A percentile compares a stretch with the other conserved stretches of the same genome.
Evolutionary conservation across 2,113 vertebrate genomes (phyloP).

Genomic region (Sebastes schlegelii): DNA sequence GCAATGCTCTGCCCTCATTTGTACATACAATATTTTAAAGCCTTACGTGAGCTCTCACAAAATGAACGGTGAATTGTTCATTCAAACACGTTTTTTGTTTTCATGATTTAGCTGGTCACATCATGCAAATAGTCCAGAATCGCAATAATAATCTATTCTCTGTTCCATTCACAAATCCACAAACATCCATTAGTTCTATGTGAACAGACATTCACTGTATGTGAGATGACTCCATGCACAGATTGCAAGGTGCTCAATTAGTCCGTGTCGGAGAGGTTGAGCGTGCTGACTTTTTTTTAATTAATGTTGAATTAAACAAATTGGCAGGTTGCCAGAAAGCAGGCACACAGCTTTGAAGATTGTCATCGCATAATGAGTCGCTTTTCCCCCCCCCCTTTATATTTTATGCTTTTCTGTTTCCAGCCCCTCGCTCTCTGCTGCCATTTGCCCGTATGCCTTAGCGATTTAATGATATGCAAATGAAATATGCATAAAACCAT

Average conservation of each 20-base stretch:
- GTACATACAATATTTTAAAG: conserved; percentile 15
- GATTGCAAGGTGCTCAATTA: conserved; percentile 79
- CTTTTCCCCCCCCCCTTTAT: conserved; percentile 69
- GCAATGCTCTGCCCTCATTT: conserved; percentile 7
- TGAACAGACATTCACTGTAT: conserved; percentile 57
- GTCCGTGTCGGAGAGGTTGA: conserved; percentile 78
- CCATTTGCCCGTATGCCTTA: conserved; percentile 86
- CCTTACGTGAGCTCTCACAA: background rate
- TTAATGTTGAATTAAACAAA: conserved; percentile 84
- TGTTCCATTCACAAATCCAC: conserved; percentile 54
- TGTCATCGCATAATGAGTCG: conserved; percentile 83
- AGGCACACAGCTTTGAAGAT: conserved; percentile 81
- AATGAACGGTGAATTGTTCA: conserved; percentile 19
- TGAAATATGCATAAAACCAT: conserved; percentile 99
- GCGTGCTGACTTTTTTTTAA: conserved; percentile 76
- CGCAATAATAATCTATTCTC: conserved; percentile 25
- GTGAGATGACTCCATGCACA: conserved; percentile 60
- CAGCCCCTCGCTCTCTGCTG: conserved; percentile 85
- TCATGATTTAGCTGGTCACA: conserved; percentile 27
- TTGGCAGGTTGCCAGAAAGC: conserved; percentile 80
- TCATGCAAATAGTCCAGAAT: conserved; percentile 46
- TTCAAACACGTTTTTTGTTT: conserved; percentile 24
- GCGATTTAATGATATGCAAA: conserved; percentile 99
- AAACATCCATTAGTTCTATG: conserved; percentile 64
- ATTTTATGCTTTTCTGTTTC: conserved; percentile 89